Evolutionary conservation across 35 echinoderm and acorn worm genomes (phyloP), one percentile per base, ranked within the genome.

Genomic region (Diadema setosum): DNA sequence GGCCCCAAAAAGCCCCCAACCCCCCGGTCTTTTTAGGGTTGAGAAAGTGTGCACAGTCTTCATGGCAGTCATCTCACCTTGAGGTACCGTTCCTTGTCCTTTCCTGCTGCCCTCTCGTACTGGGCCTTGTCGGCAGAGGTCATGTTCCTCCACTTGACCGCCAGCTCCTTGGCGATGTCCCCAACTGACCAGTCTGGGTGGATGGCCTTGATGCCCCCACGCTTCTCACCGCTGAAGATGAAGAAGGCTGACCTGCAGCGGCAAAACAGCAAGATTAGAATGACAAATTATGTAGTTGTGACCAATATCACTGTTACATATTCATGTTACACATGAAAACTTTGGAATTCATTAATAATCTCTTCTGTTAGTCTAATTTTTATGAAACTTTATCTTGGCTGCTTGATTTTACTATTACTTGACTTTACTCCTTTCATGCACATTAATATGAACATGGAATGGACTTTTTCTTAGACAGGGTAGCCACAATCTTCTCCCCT

Each of bases 221-320:
- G 78, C 41, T 98, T 82, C 34, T 98, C 95, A 50, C 92, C 89
- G 46, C 95, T 94, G 92, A 70, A 98, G 76, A 98, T 42, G 88
- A 98, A 98, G 75, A 98, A 98, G 67, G 95, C 87, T 14, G 95
- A 98, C 95, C 95, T 98, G 88, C 3, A 20, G n/a, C n/a, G n/a
- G n/a, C n/a, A n/a, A n/a, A n/a, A n/a, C n/a, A n/a, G n/a, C n/a
- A n/a, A n/a, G n/a, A n/a, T n/a, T n/a, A n/a, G n/a, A n/a, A n/a
- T n/a, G n/a, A n/a, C n/a, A n/a, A n/a, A n/a, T n/a, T n/a, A n/a
- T n/a, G n/a, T n/a, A n/a, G n/a, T n/a, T n/a, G n/a, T n/a, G n/a
- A n/a, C n/a, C n/a, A n/a, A n/a, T n/a, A n/a, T n/a, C n/a, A n/a
- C n/a, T n/a, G n/a, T n/a, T n/a, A n/a, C n/a, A n/a, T n/a, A n/a